A percentile compares a stretch with the other conserved stretches of the same genome.
phyloP scores from a whole-genome alignment of 2,113 vertebrate genomes.

The Elephas maximus region DNA sequence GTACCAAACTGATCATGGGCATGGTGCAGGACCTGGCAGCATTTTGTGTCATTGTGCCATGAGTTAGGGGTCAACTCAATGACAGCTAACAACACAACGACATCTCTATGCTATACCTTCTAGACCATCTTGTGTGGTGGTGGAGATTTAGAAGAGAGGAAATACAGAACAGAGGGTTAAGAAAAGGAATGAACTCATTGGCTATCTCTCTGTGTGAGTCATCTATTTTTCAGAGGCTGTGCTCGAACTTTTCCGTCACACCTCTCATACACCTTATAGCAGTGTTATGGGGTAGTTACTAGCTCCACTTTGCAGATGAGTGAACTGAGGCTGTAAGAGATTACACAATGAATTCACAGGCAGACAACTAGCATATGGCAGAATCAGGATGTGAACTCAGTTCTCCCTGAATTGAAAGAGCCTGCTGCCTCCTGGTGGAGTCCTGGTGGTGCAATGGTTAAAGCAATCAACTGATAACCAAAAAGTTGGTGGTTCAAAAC shows the following conservation, averaged over 20 bases:
- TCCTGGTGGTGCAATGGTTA: too few relatives aligned
- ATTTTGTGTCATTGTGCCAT: background rate
- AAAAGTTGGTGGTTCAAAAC: too few relatives aligned
- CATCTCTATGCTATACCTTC: background rate
- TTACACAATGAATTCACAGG: background rate
- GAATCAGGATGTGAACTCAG: background rate
- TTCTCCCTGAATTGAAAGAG: background rate
- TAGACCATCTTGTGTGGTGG: background rate
- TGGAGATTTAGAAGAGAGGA: background rate
- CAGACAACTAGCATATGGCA: background rate
- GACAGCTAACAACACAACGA: background rate
- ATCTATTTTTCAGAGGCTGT: too few relatives aligned
- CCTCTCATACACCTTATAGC: fast-evolving
- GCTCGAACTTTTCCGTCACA: fast-evolving
- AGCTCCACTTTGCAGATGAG: background rate
- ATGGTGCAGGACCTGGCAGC: background rate
- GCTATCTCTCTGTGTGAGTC: background rate
- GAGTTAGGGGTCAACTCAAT: background rate
- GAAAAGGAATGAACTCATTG: too few relatives aligned
- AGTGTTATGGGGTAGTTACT: too few relatives aligned
- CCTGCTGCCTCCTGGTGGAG: too few relatives aligned
- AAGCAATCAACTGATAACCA: too few relatives aligned
- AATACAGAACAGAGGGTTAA: background rate
- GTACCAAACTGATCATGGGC: too few relatives aligned
- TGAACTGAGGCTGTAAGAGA: background rate